Conservation (phyloP, 1,140 invertebrate genomes). For the Drosophila sproati region DNA sequence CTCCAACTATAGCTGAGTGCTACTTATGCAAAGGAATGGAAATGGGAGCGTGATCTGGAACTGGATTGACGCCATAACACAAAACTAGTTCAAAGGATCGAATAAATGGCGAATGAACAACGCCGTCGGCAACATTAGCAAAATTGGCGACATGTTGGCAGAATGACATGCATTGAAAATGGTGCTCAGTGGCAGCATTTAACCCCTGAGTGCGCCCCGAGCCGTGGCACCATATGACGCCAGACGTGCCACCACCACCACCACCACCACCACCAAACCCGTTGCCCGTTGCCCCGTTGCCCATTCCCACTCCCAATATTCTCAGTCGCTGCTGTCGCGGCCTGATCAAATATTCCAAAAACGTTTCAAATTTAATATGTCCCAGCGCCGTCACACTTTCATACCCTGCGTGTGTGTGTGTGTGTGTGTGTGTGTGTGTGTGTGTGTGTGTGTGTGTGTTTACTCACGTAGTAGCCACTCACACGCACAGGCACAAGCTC, state of each 20-base stretch:
- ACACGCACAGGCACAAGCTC: conserved; percentile 14
- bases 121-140: conserved; percentile 17
- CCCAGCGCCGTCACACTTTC: conserved; percentile 49
- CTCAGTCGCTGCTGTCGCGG: conserved; percentile 33
- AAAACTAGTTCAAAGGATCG: background rate
- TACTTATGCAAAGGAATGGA: conserved; percentile 10
- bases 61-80: no score
- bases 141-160: conserved; percentile 39
- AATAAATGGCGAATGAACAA: conserved; percentile 42
- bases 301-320: conserved; percentile 7
- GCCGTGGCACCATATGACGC: conserved; percentile 43
- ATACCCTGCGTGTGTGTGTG: background rate
- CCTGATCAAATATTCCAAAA: conserved; percentile 82
- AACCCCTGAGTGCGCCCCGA: conserved; percentile 41
- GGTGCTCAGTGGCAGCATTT: conserved; percentile 44
- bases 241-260: conserved; percentile 20
- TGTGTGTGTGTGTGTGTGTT: background rate
- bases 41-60: no score
- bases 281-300: background rate
- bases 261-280: background rate
- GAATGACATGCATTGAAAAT: conserved; percentile 45
- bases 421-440: background rate
- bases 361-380: conserved; percentile 83
- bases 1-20: conserved; percentile 40
- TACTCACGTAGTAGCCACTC: conserved; percentile 16